Evolutionary conservation across 2,888 invertebrate species (phyloP).

Genomic region (Scotopteryx bipunctaria): DNA sequence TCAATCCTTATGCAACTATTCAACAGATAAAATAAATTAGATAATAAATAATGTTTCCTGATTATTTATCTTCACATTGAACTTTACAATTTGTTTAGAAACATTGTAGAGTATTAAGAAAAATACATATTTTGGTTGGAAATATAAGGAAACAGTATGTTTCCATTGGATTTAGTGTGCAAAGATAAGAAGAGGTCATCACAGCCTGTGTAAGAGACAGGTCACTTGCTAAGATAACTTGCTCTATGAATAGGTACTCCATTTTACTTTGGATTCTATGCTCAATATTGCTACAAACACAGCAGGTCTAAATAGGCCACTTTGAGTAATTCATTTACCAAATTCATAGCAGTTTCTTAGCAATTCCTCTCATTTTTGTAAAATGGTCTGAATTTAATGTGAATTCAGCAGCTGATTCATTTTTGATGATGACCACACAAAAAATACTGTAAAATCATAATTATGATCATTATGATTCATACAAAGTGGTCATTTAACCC

Average conservation of each 20-base stretch:
- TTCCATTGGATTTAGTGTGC: constrained; percentile 67
- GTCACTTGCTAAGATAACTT: constrained; percentile 75
- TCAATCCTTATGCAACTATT: no score
- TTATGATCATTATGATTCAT: no score
- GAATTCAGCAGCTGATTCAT: no score
- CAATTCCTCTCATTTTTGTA: no score
- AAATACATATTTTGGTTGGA: constrained; percentile 20
- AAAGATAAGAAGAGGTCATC: constrained; percentile 78
- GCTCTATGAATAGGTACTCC: constrained; percentile 58
- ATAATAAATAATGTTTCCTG: no score
- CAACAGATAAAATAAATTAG: no score
- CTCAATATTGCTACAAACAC: background rate
- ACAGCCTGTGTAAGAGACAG: constrained; percentile 69
- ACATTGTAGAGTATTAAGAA: background rate
- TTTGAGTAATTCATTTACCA: background rate
- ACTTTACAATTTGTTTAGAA: background rate
- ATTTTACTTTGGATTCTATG: constrained; percentile 44
- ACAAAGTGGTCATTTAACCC: no score
- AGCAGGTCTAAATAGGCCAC: background rate
- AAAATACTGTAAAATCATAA: no score
- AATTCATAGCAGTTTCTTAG: no score
- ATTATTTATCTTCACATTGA: constrained; percentile 3
- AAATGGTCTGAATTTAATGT: no score
- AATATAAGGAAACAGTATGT: constrained; percentile 69
- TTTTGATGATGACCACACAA: no score